Evolutionary conservation across 2,888 invertebrate species (phyloP).

Genomic region (Osedax fenrisi): DNA sequence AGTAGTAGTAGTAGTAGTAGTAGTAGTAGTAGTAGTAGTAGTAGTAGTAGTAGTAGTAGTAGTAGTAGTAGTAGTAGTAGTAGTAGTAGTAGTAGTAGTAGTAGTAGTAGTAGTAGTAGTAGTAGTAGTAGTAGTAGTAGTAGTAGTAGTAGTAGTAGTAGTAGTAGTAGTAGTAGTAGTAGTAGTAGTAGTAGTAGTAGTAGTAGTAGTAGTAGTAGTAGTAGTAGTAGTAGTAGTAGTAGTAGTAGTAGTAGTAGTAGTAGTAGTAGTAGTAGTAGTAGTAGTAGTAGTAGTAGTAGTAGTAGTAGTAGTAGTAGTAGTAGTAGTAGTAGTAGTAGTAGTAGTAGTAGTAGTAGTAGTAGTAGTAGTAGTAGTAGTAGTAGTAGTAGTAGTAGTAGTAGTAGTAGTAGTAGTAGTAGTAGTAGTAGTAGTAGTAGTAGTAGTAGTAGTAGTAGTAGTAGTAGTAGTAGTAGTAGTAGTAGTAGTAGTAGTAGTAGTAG

Average conservation of each 20-base stretch:
- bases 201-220: slow-evolving; percentile 9
- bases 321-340: slow-evolving; percentile 18
- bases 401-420: slow-evolving; percentile 7
- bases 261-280: slow-evolving; percentile 17
- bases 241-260: slow-evolving; percentile 12
- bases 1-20: slow-evolving; percentile 6
- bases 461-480: background rate
- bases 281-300: slow-evolving; percentile 12
- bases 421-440: slow-evolving; percentile 21
- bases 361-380: slow-evolving; percentile 4
- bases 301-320: slow-evolving; percentile 16
- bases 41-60: background rate
- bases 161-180: background rate
- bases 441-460: slow-evolving; percentile 15
- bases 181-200: slow-evolving; percentile 6
- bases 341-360: background rate
- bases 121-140: slow-evolving; percentile 13
- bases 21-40: background rate
- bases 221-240: slow-evolving; percentile 2
- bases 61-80: slow-evolving; percentile 6
- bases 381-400: slow-evolving; percentile 6
- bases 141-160: slow-evolving; percentile 13
- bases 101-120: slow-evolving; percentile 21
- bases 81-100: slow-evolving; percentile 8
- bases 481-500: slow-evolving; percentile 17